These are phyloP conservation scores for Ceratitis capitata DNA, from an alignment of 1,140 invertebrate genomes.

Conservation along the genomic window DNA sequence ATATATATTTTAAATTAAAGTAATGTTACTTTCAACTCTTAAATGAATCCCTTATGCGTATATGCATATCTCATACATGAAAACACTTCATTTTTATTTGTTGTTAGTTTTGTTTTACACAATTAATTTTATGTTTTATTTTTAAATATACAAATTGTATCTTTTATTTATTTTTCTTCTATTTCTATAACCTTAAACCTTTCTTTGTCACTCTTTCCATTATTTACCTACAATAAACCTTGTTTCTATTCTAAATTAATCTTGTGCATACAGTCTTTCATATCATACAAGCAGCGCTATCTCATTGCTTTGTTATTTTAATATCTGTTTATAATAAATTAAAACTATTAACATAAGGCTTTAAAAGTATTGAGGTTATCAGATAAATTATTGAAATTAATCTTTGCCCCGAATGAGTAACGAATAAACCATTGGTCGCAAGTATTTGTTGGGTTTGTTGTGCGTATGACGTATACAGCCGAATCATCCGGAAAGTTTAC, in stretches of 20 bases:
- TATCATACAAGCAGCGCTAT: conserved; percentile 14
- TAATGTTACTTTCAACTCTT: background rate
- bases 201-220: background rate
- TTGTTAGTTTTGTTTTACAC: background rate
- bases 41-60: background rate
- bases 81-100: background rate
- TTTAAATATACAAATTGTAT: background rate
- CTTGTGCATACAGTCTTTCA: conserved; percentile 19
- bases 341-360: no score
- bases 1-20: background rate
- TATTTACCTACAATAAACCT: background rate
- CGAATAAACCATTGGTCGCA: no score
- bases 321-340: no score
- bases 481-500: no score
- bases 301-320: background rate
- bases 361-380: no score
- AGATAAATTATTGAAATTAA: no score
- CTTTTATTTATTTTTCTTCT: background rate
- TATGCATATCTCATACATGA: background rate
- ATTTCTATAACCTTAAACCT: background rate
- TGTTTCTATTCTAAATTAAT: background rate
- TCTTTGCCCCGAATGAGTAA: no score
- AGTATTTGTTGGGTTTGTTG: no score
- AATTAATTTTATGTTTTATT: background rate
- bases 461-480: no score